phyloP scores from a whole-genome alignment of 2,113 vertebrate genomes.

The Charina bottae region DNA sequence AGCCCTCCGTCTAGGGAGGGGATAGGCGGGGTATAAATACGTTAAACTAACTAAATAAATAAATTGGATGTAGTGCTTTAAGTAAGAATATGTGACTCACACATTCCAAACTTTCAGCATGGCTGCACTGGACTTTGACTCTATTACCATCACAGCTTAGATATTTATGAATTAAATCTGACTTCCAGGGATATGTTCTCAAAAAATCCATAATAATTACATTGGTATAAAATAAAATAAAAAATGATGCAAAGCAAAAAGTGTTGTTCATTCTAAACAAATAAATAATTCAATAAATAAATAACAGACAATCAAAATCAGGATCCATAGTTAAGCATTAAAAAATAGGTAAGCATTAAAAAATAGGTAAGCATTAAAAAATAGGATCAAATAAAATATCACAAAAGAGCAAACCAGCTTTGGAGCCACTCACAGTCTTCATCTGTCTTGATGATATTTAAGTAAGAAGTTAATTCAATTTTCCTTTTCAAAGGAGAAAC shows the following conservation, averaged over 20 bases:
- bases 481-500: background rate
- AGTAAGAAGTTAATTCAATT: background rate
- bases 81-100: background rate
- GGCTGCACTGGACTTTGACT: background rate
- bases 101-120: background rate
- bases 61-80: background rate
- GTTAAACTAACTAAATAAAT: too few species aligned
- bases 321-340: constrained; percentile 8
- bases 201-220: background rate
- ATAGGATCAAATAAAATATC: background rate
- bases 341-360: too few species aligned
- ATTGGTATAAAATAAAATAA: background rate
- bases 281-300: background rate
- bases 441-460: background rate
- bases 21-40: too few species aligned
- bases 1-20: too few species aligned
- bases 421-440: constrained; percentile 40
- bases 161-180: background rate
- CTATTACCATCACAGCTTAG: background rate
- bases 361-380: too few species aligned
- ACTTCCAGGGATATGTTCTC: background rate
- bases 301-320: constrained; percentile 33
- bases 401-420: constrained; percentile 19
- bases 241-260: background rate
- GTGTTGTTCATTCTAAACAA: background rate